Evolutionary conservation across 37 sponge, comb jelly and placozoan species (phyloP), one percentile per base, ranked within the genome.

Genomic region (Cladorhizidae sp.): DNA sequence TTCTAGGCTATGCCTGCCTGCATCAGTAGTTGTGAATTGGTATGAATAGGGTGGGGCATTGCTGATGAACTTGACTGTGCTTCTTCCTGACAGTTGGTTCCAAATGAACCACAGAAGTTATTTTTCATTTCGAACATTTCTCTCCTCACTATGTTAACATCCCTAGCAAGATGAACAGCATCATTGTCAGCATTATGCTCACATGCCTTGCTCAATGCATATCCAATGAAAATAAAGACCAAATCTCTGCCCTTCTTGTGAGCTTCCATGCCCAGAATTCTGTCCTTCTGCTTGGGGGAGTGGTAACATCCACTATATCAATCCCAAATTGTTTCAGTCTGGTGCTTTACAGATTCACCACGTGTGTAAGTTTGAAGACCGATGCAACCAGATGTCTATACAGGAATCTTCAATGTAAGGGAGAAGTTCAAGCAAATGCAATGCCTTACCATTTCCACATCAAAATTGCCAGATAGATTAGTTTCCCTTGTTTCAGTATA

Each of bases 121-220:
- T 68, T 68, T 11, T 28, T 68, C 70, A 68, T 35, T 32, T 68
- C 29, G 40, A 68, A 40, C 70, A 68, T 68, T 7, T 68, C 70
- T 68, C 70, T 68, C 26, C 70, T 68, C 21, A 68, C 70, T 35
- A 68, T 68, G n/a, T n/a, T n/a, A n/a, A n/a, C n/a, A n/a, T n/a
- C n/a, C n/a, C n/a, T n/a, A n/a, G n/a, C n/a, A n/a, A 54, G 55
- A 54, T 20, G 12, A 17, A 54, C 55, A 54, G 55, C 12, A 54
- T 54, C 55, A 54, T 17, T 20, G 55, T 54, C 55, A 20, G 17
- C 55, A 54, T 54, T 17, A 12, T 54, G 55, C 17, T 54, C 55
- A 54, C 55, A 54, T 12, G 55, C 55, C 17, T 54, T 54, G 12
- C 55, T 17, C 12, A 54, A 17, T 54, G 55, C 55, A 54, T 20